These are phyloP conservation scores for Pomatostomus ruficeps DNA, from an alignment of 2,113 vertebrate genomes.

Conservation along the genomic window DNA sequence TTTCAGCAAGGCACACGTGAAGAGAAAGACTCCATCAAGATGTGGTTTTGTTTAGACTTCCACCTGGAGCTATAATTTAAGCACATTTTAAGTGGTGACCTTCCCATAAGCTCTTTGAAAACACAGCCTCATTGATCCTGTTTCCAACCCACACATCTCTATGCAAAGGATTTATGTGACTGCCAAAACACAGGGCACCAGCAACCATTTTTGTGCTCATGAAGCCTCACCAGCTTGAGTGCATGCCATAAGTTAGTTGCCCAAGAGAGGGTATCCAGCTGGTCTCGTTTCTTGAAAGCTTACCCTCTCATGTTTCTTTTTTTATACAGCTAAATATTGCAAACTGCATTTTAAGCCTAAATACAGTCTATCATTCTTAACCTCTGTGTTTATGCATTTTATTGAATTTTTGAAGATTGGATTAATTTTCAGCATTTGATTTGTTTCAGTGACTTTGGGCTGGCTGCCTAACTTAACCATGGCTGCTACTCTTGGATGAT, in stretches of 20 bases:
- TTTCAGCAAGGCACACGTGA: not conserved
- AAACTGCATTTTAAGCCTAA: not conserved
- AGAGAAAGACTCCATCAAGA: not conserved
- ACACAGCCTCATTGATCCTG: rapidly evolving
- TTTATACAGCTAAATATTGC: not conserved
- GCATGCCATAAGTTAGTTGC: not conserved
- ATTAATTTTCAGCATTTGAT: conserved; percentile 28
- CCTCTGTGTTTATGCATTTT: not conserved
- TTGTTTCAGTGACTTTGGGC: conserved; percentile 9
- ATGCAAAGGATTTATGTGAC: not conserved
- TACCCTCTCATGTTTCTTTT: not conserved
- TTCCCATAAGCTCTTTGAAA: not conserved
- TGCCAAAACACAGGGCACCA: not conserved
- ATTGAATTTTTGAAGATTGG: conserved; percentile 3
- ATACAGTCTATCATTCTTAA: not conserved
- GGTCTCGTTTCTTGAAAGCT: not conserved
- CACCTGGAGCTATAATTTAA: not conserved
- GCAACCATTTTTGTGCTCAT: not conserved
- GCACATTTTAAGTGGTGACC: not conserved
- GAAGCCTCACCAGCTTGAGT: not conserved
- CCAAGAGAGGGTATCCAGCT: not conserved
- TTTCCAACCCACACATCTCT: not conserved
- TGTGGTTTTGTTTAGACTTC: not conserved
- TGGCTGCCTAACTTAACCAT: conserved; percentile 5
- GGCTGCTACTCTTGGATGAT: conserved; percentile 9